Evolutionary conservation across 2,113 vertebrate species (phyloP), one percentile per base, ranked within the genome.

Genomic region (Gopherus evgoodei): DNA sequence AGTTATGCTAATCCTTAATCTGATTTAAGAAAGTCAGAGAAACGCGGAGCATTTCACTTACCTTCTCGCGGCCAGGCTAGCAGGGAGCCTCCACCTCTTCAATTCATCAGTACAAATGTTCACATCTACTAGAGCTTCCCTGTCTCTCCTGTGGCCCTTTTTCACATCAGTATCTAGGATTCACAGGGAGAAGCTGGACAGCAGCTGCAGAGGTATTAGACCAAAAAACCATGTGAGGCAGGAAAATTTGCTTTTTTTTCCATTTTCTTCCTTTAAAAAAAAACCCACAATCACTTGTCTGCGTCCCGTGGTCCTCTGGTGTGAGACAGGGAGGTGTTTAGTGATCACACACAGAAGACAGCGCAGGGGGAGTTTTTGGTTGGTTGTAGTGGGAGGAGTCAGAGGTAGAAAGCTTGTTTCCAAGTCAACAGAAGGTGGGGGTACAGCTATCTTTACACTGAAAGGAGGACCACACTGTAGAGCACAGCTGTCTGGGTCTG

Each of bases 371-470:
- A 93, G 90, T 89, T 31, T 49, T 84, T 93, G 89, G 93, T 95
- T 91, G 96, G 95, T 95, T 88, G 95, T 35, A 38, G 96, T 90
- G 93, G 95, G 93, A 91, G 96, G 96, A 95, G 95, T 29, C 89
- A 93, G 88, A 84, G 88, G 52, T 88, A 87, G 94, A 91, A 93
- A 84, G 95, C 96, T 91, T 91, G 97, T 97, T 96, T 95, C 97
- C 96, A 96, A n/a, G 96, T 90, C 96, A 96, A 96, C 96, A 82
- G 84, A 91, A 84, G 95, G 92, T 90, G 83, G 92, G 79, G 80
- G 80, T 81, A 31, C 86, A 57, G 86, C 80, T 86, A 47, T 50
- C 84, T 42, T 65, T 50, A 50, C 88, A 90, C 62, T 81, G 87
- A 80, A 53, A 78, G 62, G 82, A 81, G 92, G 80, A 84, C 87